A percentile compares a stretch with the other conserved stretches of the same genome.
Conservation (phyloP, 2,888 invertebrate species). For the Eugnorisma glareosa region DNA sequence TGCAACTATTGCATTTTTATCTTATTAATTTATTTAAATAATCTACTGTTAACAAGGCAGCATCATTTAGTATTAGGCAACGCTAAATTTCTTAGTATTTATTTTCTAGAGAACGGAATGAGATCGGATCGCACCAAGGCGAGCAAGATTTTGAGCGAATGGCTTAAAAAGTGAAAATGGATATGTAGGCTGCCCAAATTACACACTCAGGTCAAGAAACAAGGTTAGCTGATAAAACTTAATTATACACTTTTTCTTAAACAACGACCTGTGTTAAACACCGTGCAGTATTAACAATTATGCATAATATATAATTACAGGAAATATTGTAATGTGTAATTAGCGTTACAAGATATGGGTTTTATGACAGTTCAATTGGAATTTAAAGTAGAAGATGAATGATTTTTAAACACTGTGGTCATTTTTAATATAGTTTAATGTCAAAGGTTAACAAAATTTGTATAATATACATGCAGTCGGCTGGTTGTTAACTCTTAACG, state of each 20-base stretch:
- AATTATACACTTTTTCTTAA: constrained; percentile 42
- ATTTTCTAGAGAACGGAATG: constrained; percentile 59
- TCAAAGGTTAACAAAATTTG: background rate
- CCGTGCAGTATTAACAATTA: constrained; percentile 40
- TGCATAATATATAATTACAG: constrained; percentile 22
- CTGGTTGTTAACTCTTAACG: background rate
- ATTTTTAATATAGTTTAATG: background rate
- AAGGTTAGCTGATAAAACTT: constrained; percentile 50
- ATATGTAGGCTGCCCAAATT: constrained; percentile 34
- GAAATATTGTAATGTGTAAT: constrained; percentile 36
- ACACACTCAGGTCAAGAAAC: constrained; percentile 45
- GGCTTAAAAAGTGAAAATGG: constrained; percentile 58
- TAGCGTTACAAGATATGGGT: constrained; percentile 41
- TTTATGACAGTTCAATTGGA: constrained; percentile 30
- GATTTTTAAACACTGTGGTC: constrained; percentile 1
- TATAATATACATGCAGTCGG: background rate
- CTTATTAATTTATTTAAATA: constrained; percentile 50
- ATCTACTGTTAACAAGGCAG: constrained; percentile 41
- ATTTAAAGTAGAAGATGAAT: constrained; percentile 1
- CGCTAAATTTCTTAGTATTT: constrained; percentile 40
- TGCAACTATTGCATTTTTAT: constrained; percentile 45
- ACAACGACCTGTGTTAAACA: constrained; percentile 26
- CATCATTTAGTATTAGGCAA: constrained; percentile 54
- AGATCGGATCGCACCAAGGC: constrained; percentile 57
- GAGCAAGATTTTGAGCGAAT: constrained; percentile 51